phyloP scores from a whole-genome alignment of 2,113 vertebrate species.

The Erpornis zantholeuca region DNA sequence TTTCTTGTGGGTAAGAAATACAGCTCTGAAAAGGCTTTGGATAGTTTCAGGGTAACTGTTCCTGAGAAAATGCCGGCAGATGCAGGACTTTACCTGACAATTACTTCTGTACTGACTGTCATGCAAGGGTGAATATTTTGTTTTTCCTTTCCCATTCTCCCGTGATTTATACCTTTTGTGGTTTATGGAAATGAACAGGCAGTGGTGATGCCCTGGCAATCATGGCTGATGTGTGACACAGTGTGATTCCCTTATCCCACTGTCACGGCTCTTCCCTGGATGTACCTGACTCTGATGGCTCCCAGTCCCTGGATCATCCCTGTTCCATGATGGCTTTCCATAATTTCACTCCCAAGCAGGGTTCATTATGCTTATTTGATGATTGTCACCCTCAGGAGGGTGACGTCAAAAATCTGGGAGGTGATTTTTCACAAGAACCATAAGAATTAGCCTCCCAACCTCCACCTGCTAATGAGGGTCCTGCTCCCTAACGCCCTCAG shows the following conservation, averaged over 20 bases:
- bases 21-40: not conserved
- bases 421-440: not conserved
- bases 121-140: not conserved
- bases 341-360: too few relatives aligned
- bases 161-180: not conserved
- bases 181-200: not conserved
- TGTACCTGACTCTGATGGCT: rapidly evolving
- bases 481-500: not conserved
- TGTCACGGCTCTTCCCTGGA: not conserved
- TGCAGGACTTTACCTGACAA: not conserved
- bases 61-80: not conserved
- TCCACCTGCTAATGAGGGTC: not conserved
- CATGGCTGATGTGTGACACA: not conserved
- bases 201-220: not conserved
- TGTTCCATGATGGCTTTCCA: not conserved
- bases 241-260: rapidly evolving
- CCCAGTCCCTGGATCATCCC: not conserved
- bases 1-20: not conserved
- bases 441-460: not conserved
- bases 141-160: not conserved
- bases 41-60: not conserved
- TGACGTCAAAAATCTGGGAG: not conserved
- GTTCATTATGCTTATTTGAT: not conserved
- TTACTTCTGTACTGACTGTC: not conserved
- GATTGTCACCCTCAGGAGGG: not conserved